Base-by-base conservation (phyloP, 37 sponge, comb jelly and placozoan genomes). In the Trichoplax adhaerens region DNA sequence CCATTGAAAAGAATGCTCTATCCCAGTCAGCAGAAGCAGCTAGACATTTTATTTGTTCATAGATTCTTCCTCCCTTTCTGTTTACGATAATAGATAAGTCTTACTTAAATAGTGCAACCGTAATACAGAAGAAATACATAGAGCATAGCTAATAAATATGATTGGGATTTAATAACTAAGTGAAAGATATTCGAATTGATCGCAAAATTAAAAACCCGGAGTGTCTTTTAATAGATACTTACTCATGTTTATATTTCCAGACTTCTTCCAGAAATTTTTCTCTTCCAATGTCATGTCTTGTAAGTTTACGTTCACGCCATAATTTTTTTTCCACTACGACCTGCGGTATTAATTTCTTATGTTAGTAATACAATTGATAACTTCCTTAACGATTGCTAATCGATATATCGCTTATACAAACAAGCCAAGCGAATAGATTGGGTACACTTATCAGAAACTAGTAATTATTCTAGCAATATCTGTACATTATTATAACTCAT, bases 291-390 rank as follows among this genome's bases (percentile, higher is more conserved):
- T 96, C 98, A 70, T 96, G 93, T 8, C 98, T 68, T 49, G 81
- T 71, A 8, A 86, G 10, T 5, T 82, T 85, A 53, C 64, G 74
- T 77, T 88, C 87, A 62, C 79, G 88, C 87, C 71, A 83, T 78
- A 96, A 80, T 77, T 86, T 87, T 85, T 96, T 96, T 89, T 96
- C 98, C 59, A 96, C 98, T 56, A 96, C 98, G 54, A 96, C 98
- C 77, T 81, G 29, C 29, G 29, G 29, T 29, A 29, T 29, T 29
- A 29, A 29, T 29, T 29, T 29, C 29, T 29, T 29, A 29, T 29
- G 29, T 29, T 29, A 29, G 29, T 29, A 29, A 29, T 29, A 29
- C 29, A 29, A 29, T 29, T 29, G 29, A 29, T 29, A 29, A 29
- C 29, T 29, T 29, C 29, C 29, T 29, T 29, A 29, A 29, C 29